phyloP scores from a whole-genome alignment of 2,113 vertebrate genomes.

The Vulpes ferrilata region DNA sequence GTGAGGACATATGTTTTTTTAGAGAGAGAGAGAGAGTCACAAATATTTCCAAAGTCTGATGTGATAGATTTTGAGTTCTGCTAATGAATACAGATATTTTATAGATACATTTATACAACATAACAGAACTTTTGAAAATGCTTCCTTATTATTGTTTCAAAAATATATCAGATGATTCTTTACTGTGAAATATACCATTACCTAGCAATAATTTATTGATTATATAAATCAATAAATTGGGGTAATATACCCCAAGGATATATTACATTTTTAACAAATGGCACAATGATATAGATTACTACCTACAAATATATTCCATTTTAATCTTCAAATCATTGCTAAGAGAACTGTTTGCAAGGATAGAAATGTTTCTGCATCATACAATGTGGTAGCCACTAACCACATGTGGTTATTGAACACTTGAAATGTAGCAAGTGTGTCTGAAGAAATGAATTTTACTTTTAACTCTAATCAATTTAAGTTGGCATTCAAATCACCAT shows the following conservation, averaged over 20 bases:
- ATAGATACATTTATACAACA: conserved; percentile 64
- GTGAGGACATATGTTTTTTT: background rate
- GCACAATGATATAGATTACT: background rate
- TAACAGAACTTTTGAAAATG: conserved; percentile 57
- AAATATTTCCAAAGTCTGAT: conserved; percentile 76
- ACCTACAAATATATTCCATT: background rate
- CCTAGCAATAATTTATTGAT: background rate
- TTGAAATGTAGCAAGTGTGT: background rate
- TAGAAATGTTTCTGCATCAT: background rate
- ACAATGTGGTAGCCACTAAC: background rate
- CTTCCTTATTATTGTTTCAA: background rate
- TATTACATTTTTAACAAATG: background rate
- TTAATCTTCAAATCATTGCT: background rate
- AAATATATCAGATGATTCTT: background rate
- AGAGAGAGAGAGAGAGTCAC: conserved; percentile 15
- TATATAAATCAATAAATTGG: background rate
- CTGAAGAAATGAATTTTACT: background rate
- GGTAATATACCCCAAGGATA: background rate
- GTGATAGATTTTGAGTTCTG: conserved; percentile 78
- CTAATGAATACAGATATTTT: conserved; percentile 74
- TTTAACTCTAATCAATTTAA: background rate
- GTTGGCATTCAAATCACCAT: background rate
- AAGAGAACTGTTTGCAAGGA: background rate
- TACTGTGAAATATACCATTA: background rate
- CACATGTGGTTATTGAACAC: background rate